Percentiles rank a stretch among this genome's conserved stretches.
phyloP scores from a whole-genome alignment of 2,797 vertebrate genomes.

The Sitta carolinensis region DNA sequence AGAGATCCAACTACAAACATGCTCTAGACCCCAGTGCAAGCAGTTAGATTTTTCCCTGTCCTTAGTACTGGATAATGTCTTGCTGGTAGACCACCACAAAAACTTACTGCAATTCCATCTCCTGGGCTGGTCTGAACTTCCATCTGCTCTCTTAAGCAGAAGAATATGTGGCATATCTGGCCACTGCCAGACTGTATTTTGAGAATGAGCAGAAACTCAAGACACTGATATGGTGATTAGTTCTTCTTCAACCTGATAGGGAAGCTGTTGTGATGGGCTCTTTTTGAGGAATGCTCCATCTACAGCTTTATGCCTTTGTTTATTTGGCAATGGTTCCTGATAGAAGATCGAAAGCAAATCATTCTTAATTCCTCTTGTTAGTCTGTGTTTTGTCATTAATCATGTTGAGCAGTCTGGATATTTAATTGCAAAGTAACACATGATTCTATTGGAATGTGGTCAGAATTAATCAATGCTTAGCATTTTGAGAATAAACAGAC shows the following conservation, averaged over 20 bases:
- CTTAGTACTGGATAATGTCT: background rate
- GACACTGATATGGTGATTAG: background rate
- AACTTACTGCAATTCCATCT: background rate
- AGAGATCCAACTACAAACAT: background rate
- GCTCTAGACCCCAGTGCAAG: background rate
- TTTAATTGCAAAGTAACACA: slow-evolving; percentile 45
- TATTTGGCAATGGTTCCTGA: slow-evolving; percentile 18
- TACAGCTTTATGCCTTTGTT: slow-evolving; percentile 22
- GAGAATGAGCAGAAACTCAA: background rate
- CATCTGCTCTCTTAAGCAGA: background rate
- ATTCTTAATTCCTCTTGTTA: slow-evolving; percentile 51
- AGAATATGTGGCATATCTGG: background rate
- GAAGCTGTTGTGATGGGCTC: background rate
- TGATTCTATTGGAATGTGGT: slow-evolving; percentile 43
- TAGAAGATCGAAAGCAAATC: slow-evolving; percentile 30
- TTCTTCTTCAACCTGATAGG: background rate
- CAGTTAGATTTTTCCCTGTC: background rate
- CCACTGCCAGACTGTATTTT: background rate
- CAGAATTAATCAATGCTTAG: slow-evolving; percentile 49
- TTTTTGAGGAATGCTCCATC: background rate
- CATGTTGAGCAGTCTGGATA: slow-evolving; percentile 7
- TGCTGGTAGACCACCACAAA: background rate
- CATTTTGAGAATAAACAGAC: background rate
- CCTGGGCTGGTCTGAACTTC: background rate
- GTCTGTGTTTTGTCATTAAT: slow-evolving; percentile 57